These are phyloP conservation scores for Armadillidium nasatum DNA, from an alignment of 1,140 invertebrate species.

Conservation along the genomic window DNA sequence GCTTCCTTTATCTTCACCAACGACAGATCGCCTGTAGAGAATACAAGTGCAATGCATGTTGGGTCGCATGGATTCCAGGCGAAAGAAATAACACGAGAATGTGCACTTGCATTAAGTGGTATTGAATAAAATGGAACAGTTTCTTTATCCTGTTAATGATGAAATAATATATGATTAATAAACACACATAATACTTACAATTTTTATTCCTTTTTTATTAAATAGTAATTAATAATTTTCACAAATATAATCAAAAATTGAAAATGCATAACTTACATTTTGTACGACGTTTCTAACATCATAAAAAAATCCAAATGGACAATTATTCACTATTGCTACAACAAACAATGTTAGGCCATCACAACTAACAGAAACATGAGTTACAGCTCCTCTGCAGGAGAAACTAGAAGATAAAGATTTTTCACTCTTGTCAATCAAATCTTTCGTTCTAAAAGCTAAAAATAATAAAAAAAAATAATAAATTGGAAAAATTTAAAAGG, in stretches of 20 bases:
- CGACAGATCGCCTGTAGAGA: slow-evolving; percentile 21
- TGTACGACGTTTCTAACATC: not conserved
- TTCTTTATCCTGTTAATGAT: not conserved
- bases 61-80: slow-evolving; percentile 27
- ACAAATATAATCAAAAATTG: not conserved
- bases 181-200: not conserved
- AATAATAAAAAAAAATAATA: not conserved
- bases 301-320: not conserved
- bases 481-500: too few species aligned
- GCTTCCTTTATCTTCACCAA: slow-evolving; percentile 10
- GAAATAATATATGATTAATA: not conserved
- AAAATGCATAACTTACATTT: not conserved
- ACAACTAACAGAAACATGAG: not conserved
- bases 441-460: not conserved
- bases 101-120: not conserved
- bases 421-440: not conserved
- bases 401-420: not conserved
- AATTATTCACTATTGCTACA: not conserved
- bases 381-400: not conserved
- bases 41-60: slow-evolving; percentile 18
- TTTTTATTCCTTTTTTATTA: not conserved
- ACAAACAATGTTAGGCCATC: not conserved
- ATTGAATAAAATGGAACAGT: not conserved
- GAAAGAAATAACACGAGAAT: slow-evolving; percentile 15
- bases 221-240: not conserved